Base-by-base conservation (phyloP, 2,888 invertebrate genomes). In the Chrysolina haemoptera region DNA sequence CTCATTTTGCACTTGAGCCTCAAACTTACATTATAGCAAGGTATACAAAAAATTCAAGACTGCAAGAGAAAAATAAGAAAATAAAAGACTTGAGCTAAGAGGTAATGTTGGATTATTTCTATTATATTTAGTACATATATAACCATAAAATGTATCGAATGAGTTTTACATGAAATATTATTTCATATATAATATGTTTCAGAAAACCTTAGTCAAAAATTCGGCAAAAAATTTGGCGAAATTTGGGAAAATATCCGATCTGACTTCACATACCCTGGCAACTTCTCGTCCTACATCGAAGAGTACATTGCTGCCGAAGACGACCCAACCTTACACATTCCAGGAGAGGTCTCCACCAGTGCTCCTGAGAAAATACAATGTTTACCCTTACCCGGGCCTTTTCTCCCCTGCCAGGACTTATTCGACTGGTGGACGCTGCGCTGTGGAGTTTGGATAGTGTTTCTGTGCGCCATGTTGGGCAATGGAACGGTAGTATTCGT, bases 401-500 rank as follows among this genome's bases (percentile, higher is more conserved):
- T 98, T 89, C 90, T 98, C 85, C 98, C 98, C 5, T 98, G 98
- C 87, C 95, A 96, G 85, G 98, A 98, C 88, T 90, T 98, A 70
- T 98, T 98, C 88, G 98, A 98, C 86, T 98, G 98, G 98, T 98
- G 98, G 98, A 97, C 97, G 5, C 89, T 98, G 82, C 92, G 98
- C 55, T 98, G 98, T 87, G 98, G 98, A 20, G 97, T 98, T 67
- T 99, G 99, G 98, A 94, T 97, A 16, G 98, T 99, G 62, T 98
- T 98, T 88, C 91, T 98, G 72, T 90, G 98, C 82, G 98, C 98
- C 53, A 93, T 99, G 90, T 91, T 98, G 67, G 99, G 99, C 78
- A 99, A 99, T 88, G 98, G 97, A 62, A 96, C 96, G 0, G 98
- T 98, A 11, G 96, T 98, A 14, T 95, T 98, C 85, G 98, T 99